Base-by-base conservation (phyloP, 2,888 invertebrate genomes). In the Eupelmus urozonus region DNA sequence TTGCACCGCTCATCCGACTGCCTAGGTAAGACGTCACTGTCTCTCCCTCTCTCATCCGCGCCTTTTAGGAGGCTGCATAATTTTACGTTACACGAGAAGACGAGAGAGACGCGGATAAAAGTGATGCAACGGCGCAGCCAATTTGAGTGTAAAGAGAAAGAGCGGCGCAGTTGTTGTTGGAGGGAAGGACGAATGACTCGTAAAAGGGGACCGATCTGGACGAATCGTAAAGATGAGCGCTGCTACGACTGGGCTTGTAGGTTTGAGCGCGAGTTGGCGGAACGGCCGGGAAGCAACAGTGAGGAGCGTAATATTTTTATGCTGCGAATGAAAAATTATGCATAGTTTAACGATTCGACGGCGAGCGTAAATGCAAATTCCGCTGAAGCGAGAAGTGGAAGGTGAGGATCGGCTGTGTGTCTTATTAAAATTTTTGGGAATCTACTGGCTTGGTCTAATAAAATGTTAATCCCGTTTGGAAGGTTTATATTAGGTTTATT, bases 191-290 rank as follows among this genome's bases (percentile, higher is more conserved):
- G 70, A 78, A 62, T 67, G 42, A 51, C 73, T 77, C 77, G 77
- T 77, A 77, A 77, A 77, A 72, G 34, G 5, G 40, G 65, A 65
- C 49, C 59, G 62, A 62, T 67, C 69, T 62, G 51, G 60, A 74
- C 53, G 59, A 79, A 79, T 79, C 70, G 75, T 71, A 71, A 79
- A 71, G 59, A 9, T 51, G 18, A 25, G 45, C 20, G 27, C 23
- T 27, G 45, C 45, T 16, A 45, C 45, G 2, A 2, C 16, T 45
- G 45, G n/a, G 45, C 45, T 45, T 45, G 45, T n/a, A n/a, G n/a
- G n/a, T n/a, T n/a, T n/a, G n/a, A n/a, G n/a, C n/a, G n/a, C n/a
- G n/a, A n/a, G n/a, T n/a, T n/a, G n/a, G n/a, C n/a, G n/a, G n/a
- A n/a, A n/a, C n/a, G n/a, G n/a, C n/a, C n/a, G n/a, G n/a, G n/a